These are phyloP conservation scores for Montipora capitata DNA, from an alignment of 92 coral and sea anemone genomes.

Conservation along the genomic window DNA sequence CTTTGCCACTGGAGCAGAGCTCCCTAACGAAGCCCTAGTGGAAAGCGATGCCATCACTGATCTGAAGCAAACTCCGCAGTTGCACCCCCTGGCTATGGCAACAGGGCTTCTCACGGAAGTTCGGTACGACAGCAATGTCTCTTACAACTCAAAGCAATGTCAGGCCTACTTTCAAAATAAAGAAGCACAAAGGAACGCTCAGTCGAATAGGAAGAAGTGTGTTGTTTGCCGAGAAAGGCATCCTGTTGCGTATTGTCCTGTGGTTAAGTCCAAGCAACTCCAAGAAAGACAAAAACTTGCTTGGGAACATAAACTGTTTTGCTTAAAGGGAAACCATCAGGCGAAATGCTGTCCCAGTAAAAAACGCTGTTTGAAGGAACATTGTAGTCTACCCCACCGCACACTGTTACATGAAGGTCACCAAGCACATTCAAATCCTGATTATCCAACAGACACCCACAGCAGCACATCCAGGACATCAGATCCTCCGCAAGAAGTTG, in stretches of 20 bases:
- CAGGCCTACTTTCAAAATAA: too few species aligned
- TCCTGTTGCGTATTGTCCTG: conserved; percentile 9
- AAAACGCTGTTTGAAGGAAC: conserved; percentile 34
- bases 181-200: too few species aligned
- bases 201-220: background rate
- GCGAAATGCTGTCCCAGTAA: conserved; percentile 57
- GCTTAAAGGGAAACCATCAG: conserved; percentile 43
- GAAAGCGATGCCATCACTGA: background rate
- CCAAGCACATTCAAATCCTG: background rate
- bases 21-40: background rate
- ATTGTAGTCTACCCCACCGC: conserved; percentile 32
- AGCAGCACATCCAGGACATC: background rate
- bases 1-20: background rate
- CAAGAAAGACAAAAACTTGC: conserved; percentile 28
- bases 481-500: background rate
- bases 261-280: conserved; percentile 29
- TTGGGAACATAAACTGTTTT: conserved; percentile 18
- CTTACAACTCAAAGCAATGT: too few species aligned
- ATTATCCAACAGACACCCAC: too few species aligned
- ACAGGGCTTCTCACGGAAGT: too few species aligned
- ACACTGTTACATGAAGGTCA: conserved; percentile 36
- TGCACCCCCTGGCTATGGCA: too few species aligned
- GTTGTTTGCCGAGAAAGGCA: conserved; percentile 3
- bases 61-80: too few species aligned
- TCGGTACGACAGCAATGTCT: too few species aligned